Base-by-base conservation (phyloP, 2,888 invertebrate species). In the Andricus curvator region DNA sequence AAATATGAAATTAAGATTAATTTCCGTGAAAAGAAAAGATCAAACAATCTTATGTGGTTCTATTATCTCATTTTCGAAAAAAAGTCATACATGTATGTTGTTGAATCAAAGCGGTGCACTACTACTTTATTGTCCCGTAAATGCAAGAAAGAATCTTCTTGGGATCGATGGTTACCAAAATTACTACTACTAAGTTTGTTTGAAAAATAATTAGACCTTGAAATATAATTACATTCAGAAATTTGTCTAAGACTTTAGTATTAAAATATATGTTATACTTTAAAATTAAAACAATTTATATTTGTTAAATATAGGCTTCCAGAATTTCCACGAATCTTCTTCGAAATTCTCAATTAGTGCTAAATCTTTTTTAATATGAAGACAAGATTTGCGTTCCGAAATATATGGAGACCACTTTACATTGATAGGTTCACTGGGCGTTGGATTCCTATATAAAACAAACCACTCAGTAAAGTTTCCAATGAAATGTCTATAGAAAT, bases 371-470 rank as follows among this genome's bases (percentile, higher is more conserved):
- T 64, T 80, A 22, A 91, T 90, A 0, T 90, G 84, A 4, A 90
- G 83, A 74, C 83, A 89, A 78, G 86, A 77, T 66, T 85, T 83
- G 11, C 78, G 77, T 25, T 83, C 80, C 13, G 37, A 77, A 4
- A 84, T 84, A 20, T 86, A 62, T 1, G 88, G 86, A 44, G 76
- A 15, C 91, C 91, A 91, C 15, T 65, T 83, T 17, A 77, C 78
- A 2, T 85, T 79, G 37, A 90, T 74, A 11, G 82, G 44, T 2
- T 86, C 83, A 68, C 89, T 84, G 0, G 88, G 82, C 1, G 90
- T 90, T 29, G 91, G 91, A 83, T 90, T 77, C 37, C 91, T 91
- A 29, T 15, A 80, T 80, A 68, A 48, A 68, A 25, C 4, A 48
- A 68, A 22, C 13, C 37, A 44, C 4, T 67, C 17, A 37, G 20